Base-by-base conservation (phyloP, 2,113 vertebrate genomes). In the Peucedramus taeniatus region DNA sequence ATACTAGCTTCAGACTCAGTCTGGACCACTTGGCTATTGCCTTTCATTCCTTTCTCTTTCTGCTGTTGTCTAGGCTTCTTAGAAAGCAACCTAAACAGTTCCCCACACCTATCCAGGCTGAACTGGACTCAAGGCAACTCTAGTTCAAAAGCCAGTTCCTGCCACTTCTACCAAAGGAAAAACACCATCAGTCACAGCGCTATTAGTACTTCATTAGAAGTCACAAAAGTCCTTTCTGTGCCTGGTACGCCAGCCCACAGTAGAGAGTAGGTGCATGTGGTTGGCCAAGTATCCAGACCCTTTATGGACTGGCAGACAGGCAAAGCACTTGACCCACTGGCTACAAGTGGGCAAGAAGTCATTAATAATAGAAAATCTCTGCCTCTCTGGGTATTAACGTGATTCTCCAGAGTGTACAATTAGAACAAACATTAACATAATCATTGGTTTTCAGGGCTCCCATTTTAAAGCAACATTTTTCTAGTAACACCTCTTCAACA, bases 401-500 rank as follows among this genome's bases (percentile, higher is more conserved):
- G 60, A 86, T 75, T 79, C 51, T 83, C 70, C 54, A 50, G 45
- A 85, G 66, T 16, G 45, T 23, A 65, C 70, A 72, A 45, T 83
- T 70, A 65, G 71, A 88, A 70, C 21, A 87, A 86, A 85, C n/a
- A 44, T 76, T 65, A 90, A 45, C 31, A 56, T 23, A 78, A 78
- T 54, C 21, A 65, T 13, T 12, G 1, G 7, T 7, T 57, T 94
- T 86, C 20, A 63, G 44, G 82, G 60, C 42, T 59, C 33, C 37
- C 59, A 78, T 82, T 93, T 84, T 64, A 68, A 89, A 82, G 76
- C 8, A 75, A 47, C 20, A 0, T 78, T 96, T 93, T 96, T 84
- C 83, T 90, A 60, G 88, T 81, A 91, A 83, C 88, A 91, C 53
- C 76, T 80, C 94, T 87, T 93, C 15, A 30, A 82, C 77, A 85